Evolutionary conservation across 2,888 invertebrate genomes (phyloP).

Genomic region (Polydrusus cervinus): DNA sequence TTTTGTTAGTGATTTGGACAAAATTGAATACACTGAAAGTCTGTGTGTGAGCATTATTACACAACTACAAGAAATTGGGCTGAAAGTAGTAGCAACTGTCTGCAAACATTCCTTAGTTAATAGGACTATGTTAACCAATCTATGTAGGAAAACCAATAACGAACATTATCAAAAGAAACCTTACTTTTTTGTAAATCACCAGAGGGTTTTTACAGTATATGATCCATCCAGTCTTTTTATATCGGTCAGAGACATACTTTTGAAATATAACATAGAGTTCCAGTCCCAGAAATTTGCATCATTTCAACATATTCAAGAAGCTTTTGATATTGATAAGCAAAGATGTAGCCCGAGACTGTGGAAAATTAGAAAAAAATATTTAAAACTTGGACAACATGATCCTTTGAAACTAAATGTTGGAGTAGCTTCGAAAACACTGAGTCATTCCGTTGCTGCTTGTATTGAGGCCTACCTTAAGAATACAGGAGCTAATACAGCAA

Average conservation of each 20-base stretch:
- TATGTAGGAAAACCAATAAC: background rate
- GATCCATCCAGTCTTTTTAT: background rate
- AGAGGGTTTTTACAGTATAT: constrained; percentile 8
- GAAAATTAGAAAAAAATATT: constrained; percentile 4
- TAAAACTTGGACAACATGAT: background rate
- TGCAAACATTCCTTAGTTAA: constrained; percentile 6
- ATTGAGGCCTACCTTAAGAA: background rate
- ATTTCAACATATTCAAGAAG: constrained; percentile 1
- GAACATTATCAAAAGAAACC: background rate
- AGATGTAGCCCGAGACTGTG: background rate
- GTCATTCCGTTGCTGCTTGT: constrained; percentile 2
- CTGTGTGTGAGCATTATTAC: background rate
- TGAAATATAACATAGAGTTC: background rate
- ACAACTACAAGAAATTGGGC: background rate
- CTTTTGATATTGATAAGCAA: background rate
- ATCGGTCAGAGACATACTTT: background rate
- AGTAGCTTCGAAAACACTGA: constrained; percentile 1
- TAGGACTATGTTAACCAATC: background rate
- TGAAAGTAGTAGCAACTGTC: background rate
- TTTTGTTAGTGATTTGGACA: constrained; percentile 7
- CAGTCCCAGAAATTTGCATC: background rate
- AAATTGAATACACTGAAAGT: background rate
- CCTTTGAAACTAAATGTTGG: background rate
- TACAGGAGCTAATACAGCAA: constrained; percentile 2
- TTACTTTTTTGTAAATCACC: constrained; percentile 3